Conservation (phyloP, 2,797 vertebrate species). For the Ceryle rudis region DNA sequence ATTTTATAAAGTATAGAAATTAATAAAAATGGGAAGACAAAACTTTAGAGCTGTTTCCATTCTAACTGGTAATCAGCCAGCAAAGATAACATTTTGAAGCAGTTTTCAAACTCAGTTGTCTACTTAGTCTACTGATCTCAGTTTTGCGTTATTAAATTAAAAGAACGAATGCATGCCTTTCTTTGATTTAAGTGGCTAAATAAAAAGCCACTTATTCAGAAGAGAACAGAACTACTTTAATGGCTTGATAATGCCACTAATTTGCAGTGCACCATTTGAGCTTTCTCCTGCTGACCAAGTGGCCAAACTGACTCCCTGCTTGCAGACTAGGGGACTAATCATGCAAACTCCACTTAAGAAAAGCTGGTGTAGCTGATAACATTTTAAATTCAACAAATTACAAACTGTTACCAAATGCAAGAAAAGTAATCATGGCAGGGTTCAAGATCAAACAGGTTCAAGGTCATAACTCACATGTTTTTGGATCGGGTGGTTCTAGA, state of each 20-base stretch:
- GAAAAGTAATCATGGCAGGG: background rate
- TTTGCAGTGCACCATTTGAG: background rate
- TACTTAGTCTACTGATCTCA: background rate
- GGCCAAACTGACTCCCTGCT: background rate
- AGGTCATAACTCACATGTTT: slow-evolving; percentile 61
- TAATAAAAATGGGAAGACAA: background rate
- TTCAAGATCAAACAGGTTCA: background rate
- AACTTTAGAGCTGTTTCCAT: background rate
- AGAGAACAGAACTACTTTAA: background rate
- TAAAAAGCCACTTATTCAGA: background rate
- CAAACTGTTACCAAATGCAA: background rate
- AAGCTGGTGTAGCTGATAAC: background rate
- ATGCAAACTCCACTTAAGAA: background rate
- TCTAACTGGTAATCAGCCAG: background rate
- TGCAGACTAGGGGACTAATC: background rate
- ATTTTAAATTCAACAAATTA: background rate
- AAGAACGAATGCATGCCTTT: background rate
- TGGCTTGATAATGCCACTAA: background rate
- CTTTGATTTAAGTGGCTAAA: background rate
- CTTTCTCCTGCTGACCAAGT: background rate
- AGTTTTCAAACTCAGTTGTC: background rate
- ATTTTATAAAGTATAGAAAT: background rate
- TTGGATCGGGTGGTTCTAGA: slow-evolving; percentile 25
- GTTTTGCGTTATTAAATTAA: background rate
- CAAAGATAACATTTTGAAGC: background rate